Percentiles rank a stretch among this genome's conserved stretches.
These are phyloP conservation scores for Aspidiotus rigidus DNA, from an alignment of 2,888 invertebrate species.

Conservation along the genomic window DNA sequence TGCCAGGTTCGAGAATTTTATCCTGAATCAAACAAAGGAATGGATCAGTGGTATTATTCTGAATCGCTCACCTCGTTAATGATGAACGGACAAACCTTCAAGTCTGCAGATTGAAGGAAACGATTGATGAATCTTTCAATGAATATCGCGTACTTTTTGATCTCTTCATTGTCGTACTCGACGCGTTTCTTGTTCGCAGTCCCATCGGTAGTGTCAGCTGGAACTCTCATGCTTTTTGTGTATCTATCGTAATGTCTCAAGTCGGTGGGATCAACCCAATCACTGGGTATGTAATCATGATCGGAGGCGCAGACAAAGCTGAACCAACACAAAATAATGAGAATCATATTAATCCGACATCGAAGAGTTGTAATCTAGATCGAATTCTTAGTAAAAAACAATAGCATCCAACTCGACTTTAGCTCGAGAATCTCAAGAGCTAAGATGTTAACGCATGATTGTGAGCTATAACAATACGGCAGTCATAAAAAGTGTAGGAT, in stretches of 20 bases:
- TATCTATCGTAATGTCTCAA: conserved; percentile 33
- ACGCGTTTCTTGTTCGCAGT: not conserved
- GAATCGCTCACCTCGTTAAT: not conserved
- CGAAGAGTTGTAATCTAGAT: too few species aligned
- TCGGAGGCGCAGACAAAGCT: not conserved
- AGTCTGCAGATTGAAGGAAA: conserved; percentile 9
- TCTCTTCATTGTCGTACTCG: not conserved
- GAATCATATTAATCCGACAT: too few species aligned
- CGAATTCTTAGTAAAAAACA: too few species aligned
- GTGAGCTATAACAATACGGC: too few species aligned
- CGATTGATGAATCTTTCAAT: conserved; percentile 24
- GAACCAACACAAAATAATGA: too few species aligned
- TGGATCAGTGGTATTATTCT: not conserved
- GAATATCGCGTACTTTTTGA: conserved; percentile 14
- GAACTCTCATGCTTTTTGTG: conserved; percentile 29
- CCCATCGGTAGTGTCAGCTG: not conserved
- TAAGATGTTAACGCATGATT: too few species aligned
- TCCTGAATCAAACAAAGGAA: conserved; percentile 5
- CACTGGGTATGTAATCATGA: conserved; percentile 2
- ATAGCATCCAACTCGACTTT: too few species aligned
- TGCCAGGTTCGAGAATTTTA: conserved; percentile 6
- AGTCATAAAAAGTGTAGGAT: too few species aligned
- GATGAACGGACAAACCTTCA: conserved; percentile 8
- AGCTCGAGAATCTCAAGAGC: too few species aligned
- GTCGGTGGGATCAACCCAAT: conserved; percentile 31